Evolutionary conservation across 1,140 invertebrate species (phyloP).

Genomic region (Drosophila tristis): DNA sequence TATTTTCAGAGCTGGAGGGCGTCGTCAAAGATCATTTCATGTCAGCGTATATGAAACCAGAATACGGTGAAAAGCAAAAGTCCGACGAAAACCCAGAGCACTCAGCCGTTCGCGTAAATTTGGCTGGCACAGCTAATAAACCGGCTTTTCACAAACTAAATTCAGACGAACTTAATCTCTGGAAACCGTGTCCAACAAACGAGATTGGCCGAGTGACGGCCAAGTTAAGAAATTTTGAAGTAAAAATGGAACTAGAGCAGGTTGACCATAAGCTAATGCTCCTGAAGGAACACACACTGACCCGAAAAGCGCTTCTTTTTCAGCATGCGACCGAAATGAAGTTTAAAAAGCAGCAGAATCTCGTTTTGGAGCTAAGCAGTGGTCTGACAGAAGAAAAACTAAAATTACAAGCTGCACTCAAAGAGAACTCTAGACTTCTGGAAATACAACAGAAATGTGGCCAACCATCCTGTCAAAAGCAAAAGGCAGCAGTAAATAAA

Average conservation of each 20-base stretch:
- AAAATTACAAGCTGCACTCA: not conserved
- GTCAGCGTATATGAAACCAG: too few species aligned
- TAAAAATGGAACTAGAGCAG: not conserved
- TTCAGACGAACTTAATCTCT: not conserved
- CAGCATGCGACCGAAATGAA: too few species aligned
- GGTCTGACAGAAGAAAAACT: not conserved
- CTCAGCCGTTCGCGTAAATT: too few species aligned
- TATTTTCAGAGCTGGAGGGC: too few species aligned
- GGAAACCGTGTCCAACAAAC: not conserved
- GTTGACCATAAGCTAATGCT: slow-evolving; percentile 13
- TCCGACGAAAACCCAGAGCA: too few species aligned
- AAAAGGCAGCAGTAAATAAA: not conserved
- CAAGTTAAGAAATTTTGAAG: not conserved
- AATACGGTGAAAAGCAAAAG: too few species aligned
- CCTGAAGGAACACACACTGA: not conserved
- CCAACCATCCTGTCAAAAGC: not conserved
- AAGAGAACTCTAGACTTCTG: not conserved
- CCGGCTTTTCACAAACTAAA: too few species aligned
- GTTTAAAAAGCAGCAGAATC: not conserved
- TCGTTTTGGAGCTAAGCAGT: not conserved
- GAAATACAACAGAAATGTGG: not conserved
- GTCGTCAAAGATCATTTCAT: too few species aligned
- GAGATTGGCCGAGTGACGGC: not conserved
- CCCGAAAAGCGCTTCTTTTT: too few species aligned
- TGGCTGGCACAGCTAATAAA: too few species aligned